Base-by-base conservation (phyloP, 1,140 invertebrate species). In the Polypedilum vanderplanki region DNA sequence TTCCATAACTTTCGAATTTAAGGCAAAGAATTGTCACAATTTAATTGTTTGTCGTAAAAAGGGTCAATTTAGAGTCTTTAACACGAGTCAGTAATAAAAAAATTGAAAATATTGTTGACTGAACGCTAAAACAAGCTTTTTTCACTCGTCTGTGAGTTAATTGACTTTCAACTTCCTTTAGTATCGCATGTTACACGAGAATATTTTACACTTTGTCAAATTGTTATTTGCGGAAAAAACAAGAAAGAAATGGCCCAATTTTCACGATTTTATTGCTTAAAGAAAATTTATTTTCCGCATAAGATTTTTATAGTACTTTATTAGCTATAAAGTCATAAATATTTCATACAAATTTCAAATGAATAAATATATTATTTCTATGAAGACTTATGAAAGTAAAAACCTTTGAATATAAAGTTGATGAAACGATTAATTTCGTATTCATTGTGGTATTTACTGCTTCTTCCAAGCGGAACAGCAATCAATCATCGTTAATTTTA, bases 1-100 rank as follows among this genome's bases (percentile, higher is more conserved):
- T 33, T 33, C 2, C 24, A 33, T 33, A 33, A 33, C 24, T 33
- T 33, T 33, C 24, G 5, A 33, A 33, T 33, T 33, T 33, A 33
- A 33, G 46, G 10, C 9, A 46, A 46, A 46, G 12, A 57, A 57
- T 57, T 57, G 12, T 57, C 10, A 4, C 9, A 57, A 57, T 57
- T 57, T 57, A 57, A 57, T 57, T 57, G n/a, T n/a, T 57, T n/a
- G 46, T 57, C 46, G n/a, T 57, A 57, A 57, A 57, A 57, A 57
- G 15, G 46, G 12, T 8, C 12, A 4, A n/a, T 15, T 57, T 57
- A 4, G n/a, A 57, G n/a, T 57, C 46, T 57, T n/a, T n/a, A 57
- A 12, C 46, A 57, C 46, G 46, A 57, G n/a, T 57, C 46, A 15
- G 46, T 57, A 33, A 33, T 33, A 33, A 33, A 33, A n/a, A 57